phyloP scores from a whole-genome alignment of 2,888 invertebrate species.

The Malthinus seriepunctatus region DNA sequence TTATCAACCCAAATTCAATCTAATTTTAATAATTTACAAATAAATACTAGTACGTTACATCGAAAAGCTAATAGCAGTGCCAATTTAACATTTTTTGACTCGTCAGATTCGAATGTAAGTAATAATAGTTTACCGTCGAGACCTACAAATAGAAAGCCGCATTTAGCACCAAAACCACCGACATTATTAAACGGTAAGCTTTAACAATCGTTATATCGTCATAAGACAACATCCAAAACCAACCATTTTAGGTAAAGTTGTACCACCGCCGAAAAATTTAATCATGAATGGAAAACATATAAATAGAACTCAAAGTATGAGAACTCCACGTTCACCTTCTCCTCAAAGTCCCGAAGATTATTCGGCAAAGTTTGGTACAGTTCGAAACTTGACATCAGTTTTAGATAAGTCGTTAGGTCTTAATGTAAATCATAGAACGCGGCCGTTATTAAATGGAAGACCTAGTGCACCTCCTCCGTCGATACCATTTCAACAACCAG shows the following conservation, averaged over 20 bases:
- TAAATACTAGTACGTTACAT: constrained; percentile 48
- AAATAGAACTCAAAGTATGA: constrained; percentile 80
- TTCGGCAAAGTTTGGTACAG: constrained; percentile 50
- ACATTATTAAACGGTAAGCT: constrained; percentile 55
- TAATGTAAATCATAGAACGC: constrained; percentile 44
- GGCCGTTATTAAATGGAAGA: constrained; percentile 44
- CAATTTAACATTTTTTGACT: constrained; percentile 45
- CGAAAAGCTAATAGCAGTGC: constrained; percentile 52
- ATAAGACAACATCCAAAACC: not conserved
- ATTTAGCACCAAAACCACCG: constrained; percentile 84
- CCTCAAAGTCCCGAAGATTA: constrained; percentile 54
- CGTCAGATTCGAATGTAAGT: constrained; percentile 30
- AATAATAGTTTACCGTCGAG: constrained; percentile 46
- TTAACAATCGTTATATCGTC: not conserved
- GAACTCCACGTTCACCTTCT: constrained; percentile 73
- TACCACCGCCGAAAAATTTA: constrained; percentile 69
- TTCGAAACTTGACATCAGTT: constrained; percentile 53
- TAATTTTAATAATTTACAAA: constrained; percentile 27
- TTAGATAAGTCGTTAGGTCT: constrained; percentile 59
- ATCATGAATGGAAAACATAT: constrained; percentile 64
- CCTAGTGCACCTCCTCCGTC: constrained; percentile 52
- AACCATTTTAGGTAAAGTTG: constrained; percentile 57
- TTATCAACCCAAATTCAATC: constrained; percentile 13
- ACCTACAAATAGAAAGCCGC: constrained; percentile 73
- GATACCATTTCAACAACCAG: constrained; percentile 55